Conservation (phyloP, 37 sponge, comb jelly and placozoan species). For the Beroe forskalii region DNA sequence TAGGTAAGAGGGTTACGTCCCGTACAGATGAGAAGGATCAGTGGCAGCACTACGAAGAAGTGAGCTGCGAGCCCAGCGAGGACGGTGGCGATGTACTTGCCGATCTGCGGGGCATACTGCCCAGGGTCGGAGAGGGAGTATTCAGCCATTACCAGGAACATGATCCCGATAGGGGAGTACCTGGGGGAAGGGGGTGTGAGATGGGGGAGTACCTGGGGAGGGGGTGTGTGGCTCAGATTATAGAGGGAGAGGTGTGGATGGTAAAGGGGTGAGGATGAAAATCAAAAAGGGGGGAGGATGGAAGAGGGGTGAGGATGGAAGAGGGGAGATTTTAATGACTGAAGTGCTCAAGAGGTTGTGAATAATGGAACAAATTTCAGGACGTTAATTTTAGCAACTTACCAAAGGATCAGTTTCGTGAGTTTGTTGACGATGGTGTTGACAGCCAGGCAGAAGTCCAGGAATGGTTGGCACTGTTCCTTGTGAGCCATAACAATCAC, state of each 20-base stretch:
- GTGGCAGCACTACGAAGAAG: slow-evolving; percentile 79
- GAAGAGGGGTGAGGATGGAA: no score
- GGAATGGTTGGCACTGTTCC: slow-evolving; percentile 68
- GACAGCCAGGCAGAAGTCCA: slow-evolving; percentile 67
- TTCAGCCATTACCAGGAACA: slow-evolving; percentile 82
- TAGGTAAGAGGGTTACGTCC: slow-evolving; percentile 78
- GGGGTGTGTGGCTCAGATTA: no score
- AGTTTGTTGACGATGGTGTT: slow-evolving; percentile 85
- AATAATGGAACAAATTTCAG: no score
- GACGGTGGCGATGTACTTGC: slow-evolving; percentile 77
- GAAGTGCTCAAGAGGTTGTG: no score
- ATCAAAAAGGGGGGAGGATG: no score
- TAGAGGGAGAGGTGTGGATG: no score
- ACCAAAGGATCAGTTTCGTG: slow-evolving; percentile 79
- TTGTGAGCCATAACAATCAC: slow-evolving; percentile 70
- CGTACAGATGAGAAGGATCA: slow-evolving; percentile 77
- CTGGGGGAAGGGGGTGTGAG: neutral
- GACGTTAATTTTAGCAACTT: no score
- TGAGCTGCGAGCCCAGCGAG: slow-evolving; percentile 84
- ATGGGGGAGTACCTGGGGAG: no score
- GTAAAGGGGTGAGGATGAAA: no score
- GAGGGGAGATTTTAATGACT: no score
- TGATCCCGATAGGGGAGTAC: slow-evolving; percentile 89
- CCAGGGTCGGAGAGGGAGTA: slow-evolving; percentile 67
- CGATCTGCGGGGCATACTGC: slow-evolving; percentile 70